These are phyloP conservation scores for Nasonia giraulti DNA, from an alignment of 1,140 invertebrate species.

Conservation along the genomic window DNA sequence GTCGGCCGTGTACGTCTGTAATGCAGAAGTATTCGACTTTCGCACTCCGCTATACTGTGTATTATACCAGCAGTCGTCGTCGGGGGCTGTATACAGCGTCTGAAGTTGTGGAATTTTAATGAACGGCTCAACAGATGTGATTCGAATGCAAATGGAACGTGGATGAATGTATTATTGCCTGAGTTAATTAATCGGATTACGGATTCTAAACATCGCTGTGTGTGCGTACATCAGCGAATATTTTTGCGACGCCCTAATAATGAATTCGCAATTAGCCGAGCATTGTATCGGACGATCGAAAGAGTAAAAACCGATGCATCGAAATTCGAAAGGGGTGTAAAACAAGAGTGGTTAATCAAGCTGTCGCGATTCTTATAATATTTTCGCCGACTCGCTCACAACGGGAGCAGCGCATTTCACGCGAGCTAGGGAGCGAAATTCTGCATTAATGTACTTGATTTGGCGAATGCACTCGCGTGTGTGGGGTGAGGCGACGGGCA, in stretches of 20 bases:
- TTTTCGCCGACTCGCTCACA: neutral
- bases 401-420: too few relatives aligned
- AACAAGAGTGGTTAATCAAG: neutral
- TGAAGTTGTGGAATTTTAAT: constrained; percentile 48
- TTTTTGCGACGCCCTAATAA: too few relatives aligned
- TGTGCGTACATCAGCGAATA: neutral
- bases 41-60: neutral
- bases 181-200: neutral
- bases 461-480: too few relatives aligned
- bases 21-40: constrained; percentile 23
- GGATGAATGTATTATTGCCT: too few relatives aligned
- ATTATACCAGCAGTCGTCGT: too few relatives aligned
- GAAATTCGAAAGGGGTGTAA: too few relatives aligned
- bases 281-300: neutral
- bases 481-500: too few relatives aligned
- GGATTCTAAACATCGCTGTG: neutral
- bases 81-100: neutral
- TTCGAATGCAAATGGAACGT: too few relatives aligned
- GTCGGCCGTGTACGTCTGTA: constrained; percentile 1
- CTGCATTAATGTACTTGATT: constrained; percentile 14
- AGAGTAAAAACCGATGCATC: neutral
- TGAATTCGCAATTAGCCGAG: too few relatives aligned
- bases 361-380: neutral
- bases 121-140: constrained; percentile 42
- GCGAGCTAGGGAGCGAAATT: neutral